These are phyloP conservation scores for Urosaurus nigricauda DNA, from an alignment of 2,797 vertebrate species.

Conservation along the genomic window DNA sequence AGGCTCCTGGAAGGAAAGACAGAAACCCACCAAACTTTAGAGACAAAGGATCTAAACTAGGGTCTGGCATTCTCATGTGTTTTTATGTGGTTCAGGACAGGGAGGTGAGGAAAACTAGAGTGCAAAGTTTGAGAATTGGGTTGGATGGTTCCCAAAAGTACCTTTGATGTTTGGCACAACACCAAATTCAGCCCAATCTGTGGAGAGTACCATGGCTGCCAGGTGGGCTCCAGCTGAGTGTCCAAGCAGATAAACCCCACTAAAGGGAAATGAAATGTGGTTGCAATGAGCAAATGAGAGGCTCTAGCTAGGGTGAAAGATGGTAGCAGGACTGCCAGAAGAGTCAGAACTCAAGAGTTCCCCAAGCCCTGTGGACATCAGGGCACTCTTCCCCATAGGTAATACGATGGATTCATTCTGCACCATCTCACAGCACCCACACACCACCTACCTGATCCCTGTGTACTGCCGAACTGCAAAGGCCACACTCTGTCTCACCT, in stretches of 20 bases:
- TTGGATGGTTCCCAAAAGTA: conserved; percentile 51
- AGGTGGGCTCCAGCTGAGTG: conserved; percentile 96
- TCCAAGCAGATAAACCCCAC: conserved; percentile 92
- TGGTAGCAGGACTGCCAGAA: background rate
- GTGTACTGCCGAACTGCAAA: conserved; percentile 84
- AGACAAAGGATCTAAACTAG: background rate
- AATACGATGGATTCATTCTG: no score
- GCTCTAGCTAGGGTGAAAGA: background rate
- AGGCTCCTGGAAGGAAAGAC: conserved; percentile 78
- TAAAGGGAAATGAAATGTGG: conserved; percentile 64
- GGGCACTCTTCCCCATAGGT: background rate
- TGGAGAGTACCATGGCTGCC: conserved; percentile 90
- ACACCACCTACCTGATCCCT: conserved; percentile 79
- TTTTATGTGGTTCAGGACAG: background rate
- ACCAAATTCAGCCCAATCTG: conserved; percentile 86
- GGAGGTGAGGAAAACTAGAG: background rate
- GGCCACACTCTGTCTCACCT: conserved; percentile 86
- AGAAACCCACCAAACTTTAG: background rate
- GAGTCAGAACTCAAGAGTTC: background rate
- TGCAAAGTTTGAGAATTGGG: background rate
- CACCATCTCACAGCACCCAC: background rate
- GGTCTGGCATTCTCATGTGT: background rate
- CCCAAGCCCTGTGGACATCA: background rate
- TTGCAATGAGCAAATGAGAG: conserved; percentile 6
- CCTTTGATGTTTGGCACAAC: conserved; percentile 89